Evolutionary conservation across 2,113 vertebrate species (phyloP).

Genomic region (Trogon surrucura): DNA sequence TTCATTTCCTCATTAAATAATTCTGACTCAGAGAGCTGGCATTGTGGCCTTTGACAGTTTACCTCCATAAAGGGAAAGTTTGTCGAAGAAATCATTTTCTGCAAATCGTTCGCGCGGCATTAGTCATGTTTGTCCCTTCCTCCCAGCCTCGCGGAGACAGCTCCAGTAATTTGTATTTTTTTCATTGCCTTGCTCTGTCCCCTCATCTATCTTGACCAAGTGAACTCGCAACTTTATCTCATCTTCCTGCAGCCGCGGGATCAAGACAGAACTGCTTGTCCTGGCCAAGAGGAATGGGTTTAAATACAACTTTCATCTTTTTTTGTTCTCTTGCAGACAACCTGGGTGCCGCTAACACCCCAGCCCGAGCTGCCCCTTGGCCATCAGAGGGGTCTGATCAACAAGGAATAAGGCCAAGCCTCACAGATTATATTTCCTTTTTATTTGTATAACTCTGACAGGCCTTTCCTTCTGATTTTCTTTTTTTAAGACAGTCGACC

Average conservation of each 20-base stretch:
- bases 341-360: not conserved
- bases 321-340: not conserved
- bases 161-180: not conserved
- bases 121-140: not conserved
- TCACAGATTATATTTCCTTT: not conserved
- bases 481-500: not conserved
- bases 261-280: not conserved
- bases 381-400: not conserved
- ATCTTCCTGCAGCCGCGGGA: not conserved
- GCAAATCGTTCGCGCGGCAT: not conserved
- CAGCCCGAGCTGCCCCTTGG: fast-evolving
- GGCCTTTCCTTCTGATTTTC: not conserved
- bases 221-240: conserved; percentile 16
- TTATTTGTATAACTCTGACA: not conserved
- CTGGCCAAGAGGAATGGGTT: not conserved
- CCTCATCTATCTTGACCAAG: not conserved
- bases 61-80: conserved; percentile 12
- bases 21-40: conserved; percentile 16
- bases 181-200: not conserved
- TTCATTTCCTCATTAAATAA: conserved; percentile 21
- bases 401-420: not conserved
- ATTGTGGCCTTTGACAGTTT: conserved; percentile 6
- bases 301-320: not conserved
- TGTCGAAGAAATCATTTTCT: conserved; percentile 35
- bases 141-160: not conserved